Conservation (phyloP, 2,113 vertebrate species). For the Baryphthengus martii region DNA sequence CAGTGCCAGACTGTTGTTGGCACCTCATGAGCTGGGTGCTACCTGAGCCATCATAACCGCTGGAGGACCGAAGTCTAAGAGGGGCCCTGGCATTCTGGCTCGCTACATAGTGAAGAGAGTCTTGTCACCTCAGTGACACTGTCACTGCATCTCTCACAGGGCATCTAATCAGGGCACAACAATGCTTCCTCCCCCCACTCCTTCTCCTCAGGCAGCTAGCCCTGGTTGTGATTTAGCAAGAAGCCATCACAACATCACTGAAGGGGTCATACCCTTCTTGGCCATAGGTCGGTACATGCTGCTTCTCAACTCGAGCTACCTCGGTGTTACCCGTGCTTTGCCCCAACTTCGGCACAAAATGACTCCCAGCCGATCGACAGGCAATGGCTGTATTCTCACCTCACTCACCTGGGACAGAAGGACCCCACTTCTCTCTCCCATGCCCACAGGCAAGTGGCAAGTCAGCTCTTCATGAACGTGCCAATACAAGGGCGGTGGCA, state of each 20-base stretch:
- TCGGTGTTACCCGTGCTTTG: neutral
- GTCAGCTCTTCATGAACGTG: neutral
- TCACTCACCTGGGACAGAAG: neutral
- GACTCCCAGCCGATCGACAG: neutral
- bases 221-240: neutral
- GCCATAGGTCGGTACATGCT: neutral
- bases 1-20: neutral
- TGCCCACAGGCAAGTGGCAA: neutral
- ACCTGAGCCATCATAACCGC: neutral
- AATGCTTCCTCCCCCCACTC: neutral
- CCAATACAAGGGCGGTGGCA: neutral
- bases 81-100: neutral
- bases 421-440: neutral
- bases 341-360: neutral
- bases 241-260: neutral
- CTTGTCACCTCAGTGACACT: neutral
- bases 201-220: neutral
- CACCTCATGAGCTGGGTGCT: neutral
- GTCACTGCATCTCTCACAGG: neutral
- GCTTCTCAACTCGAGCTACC: too few relatives aligned
- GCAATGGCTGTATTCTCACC: neutral
- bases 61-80: neutral
- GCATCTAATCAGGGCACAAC: neutral
- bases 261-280: neutral
- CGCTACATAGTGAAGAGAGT: neutral